These are phyloP conservation scores for Phaenicophaeus curvirostris DNA, from an alignment of 2,797 vertebrate species.

Conservation along the genomic window DNA sequence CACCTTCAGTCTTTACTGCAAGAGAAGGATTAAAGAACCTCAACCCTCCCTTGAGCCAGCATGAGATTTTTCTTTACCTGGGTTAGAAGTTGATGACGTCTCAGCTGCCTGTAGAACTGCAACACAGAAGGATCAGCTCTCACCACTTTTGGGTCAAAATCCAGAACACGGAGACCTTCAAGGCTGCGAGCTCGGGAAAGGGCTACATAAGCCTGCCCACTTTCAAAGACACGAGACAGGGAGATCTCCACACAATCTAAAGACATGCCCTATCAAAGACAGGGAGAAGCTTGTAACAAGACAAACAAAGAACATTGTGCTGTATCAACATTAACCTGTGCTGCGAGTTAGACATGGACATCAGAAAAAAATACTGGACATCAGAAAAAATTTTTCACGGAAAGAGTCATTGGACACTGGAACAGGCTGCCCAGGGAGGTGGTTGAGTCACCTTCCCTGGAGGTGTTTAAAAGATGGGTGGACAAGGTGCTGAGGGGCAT, in stretches of 20 bases:
- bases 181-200: slow-evolving; percentile 91
- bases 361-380: too few species aligned
- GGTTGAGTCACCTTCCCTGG: too few species aligned
- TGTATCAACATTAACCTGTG: neutral
- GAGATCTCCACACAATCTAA: slow-evolving; percentile 97
- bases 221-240: slow-evolving; percentile 92
- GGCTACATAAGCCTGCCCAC: slow-evolving; percentile 94
- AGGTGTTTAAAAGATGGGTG: too few species aligned
- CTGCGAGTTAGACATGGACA: too few species aligned
- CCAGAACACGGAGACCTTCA: slow-evolving; percentile 90
- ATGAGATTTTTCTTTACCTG: slow-evolving; percentile 75
- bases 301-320: neutral
- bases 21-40: neutral
- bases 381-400: too few species aligned
- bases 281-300: neutral
- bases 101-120: slow-evolving; percentile 85
- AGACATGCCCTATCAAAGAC: slow-evolving; percentile 87
- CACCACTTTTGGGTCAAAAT: slow-evolving; percentile 90
- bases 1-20: neutral
- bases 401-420: too few species aligned
- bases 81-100: slow-evolving; percentile 76
- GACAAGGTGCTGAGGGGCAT: too few species aligned
- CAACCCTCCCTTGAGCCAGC: neutral
- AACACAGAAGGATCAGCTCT: slow-evolving; percentile 88
- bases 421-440: too few species aligned